Conservation (phyloP, 2,113 vertebrate species). For the Athene cunicularia region DNA sequence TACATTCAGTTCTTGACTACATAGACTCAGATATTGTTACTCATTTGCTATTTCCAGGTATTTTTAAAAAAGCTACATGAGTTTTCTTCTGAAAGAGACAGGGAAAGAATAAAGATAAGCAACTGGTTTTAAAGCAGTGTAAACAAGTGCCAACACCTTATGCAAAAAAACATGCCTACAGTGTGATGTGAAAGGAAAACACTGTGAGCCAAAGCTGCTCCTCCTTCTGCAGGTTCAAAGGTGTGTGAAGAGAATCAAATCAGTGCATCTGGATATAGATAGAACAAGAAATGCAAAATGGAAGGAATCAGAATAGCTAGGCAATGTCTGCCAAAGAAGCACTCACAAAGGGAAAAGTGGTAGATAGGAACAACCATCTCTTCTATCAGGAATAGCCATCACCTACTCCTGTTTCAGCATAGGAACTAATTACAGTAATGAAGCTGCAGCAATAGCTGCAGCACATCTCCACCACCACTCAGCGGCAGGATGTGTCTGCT, state of each 20-base stretch:
- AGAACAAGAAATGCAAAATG: neutral
- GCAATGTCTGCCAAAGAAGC: neutral
- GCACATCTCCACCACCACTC: conserved; percentile 1
- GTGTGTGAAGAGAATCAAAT: neutral
- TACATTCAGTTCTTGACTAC: neutral
- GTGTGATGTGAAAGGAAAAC: neutral
- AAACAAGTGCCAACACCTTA: neutral
- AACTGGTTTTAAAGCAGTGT: neutral
- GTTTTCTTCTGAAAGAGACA: neutral
- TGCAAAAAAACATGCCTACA: neutral
- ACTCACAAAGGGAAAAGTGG: neutral
- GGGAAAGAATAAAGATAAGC: neutral
- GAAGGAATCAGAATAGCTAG: neutral
- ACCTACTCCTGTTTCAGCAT: fast-evolving
- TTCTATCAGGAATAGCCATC: neutral
- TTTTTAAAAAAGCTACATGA: neutral
- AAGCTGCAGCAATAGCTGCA: neutral
- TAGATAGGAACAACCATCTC: neutral
- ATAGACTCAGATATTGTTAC: neutral
- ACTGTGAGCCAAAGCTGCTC: neutral
- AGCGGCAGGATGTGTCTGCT: neutral
- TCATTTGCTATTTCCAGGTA: neutral
- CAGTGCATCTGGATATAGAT: fast-evolving
- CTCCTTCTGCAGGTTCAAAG: neutral
- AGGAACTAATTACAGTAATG: neutral